Evolutionary conservation across 2,113 vertebrate genomes (phyloP), one percentile per base, ranked within the genome.

Genomic region (Synchiropus splendidus): DNA sequence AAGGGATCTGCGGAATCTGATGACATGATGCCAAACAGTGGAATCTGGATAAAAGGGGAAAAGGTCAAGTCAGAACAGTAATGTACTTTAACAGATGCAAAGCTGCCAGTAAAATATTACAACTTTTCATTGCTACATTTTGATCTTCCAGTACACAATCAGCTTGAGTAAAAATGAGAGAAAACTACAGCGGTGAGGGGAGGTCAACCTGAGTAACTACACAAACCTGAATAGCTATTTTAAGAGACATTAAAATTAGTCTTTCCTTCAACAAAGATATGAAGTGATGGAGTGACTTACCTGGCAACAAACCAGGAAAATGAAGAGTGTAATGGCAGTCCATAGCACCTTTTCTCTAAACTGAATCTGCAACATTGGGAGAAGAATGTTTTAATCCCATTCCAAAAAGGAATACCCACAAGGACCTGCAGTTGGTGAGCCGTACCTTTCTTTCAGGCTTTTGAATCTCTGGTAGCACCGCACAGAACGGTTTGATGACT

Each of bases 401-500:
- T 27, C 21, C 4, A 27, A 27, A 4, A 8, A 45, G 39, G 5
- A 44, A 8, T 11, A 3, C 9, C 2, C 1, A 32, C 0, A 17
- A 11, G 17, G 10, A 43, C 11, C 9, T 13, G 21, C 3, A 13
- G 9, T 42, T 43, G 6, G 5, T 18, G 12, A 16, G 33, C 42
- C 72, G 18, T 61, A 98, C 95, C 87, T 96, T 97, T 70, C 94
- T 81, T 79, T 98, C 94, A 0, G 95, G 95, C 69, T 99, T 99
- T 58, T 98, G 94, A 48, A 98, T 97, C 59, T 99, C 95, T 54
- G 95, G 95, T 61, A 99, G 75, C 55, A 99, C 91, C 44, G 92
- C 94, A 73, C 95, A 99, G 84, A 99, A 99, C 9, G 95, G 95
- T 82, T 99, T 99, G 70, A 99, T 97, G 44, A 99, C 93, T 80